Percentiles rank a stretch among this genome's conserved stretches.
Evolutionary conservation across 2,113 vertebrate species (phyloP).

Genomic region (Sisor rabdophorus): DNA sequence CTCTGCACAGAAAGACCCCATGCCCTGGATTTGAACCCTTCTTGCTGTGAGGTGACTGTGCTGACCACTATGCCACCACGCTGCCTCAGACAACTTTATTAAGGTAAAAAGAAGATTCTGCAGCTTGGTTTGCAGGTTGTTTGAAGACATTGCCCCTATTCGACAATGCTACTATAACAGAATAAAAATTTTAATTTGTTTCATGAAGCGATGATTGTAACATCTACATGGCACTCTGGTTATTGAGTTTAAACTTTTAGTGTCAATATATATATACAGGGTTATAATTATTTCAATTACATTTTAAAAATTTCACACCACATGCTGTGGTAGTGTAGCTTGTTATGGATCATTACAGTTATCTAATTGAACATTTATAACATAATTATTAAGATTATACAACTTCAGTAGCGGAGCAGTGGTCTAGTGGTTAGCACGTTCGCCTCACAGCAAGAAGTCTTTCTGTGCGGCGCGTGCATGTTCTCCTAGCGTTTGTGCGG

Average conservation of each 20-base stretch:
- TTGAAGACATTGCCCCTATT: not conserved
- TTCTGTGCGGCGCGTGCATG: too few species aligned
- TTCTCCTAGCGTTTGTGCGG: too few species aligned
- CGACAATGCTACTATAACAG: not conserved
- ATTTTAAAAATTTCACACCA: not conserved
- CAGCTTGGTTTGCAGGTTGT: not conserved
- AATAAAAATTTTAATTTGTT: not conserved
- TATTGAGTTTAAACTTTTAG: not conserved
- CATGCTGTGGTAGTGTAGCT: not conserved
- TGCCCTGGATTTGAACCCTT: too few species aligned
- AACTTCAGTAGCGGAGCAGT: too few species aligned
- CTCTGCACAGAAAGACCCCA: too few species aligned
- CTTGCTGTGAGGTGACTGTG: too few species aligned
- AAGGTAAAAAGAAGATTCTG: not conserved
- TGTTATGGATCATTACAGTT: not conserved
- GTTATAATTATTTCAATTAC: slow-evolving; percentile 1
- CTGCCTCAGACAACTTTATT: not conserved
- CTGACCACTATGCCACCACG: too few species aligned
- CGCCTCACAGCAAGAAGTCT: too few species aligned
- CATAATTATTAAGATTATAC: not conserved
- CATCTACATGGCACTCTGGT: not conserved
- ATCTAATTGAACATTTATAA: not conserved
- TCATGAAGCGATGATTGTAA: not conserved
- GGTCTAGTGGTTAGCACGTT: too few species aligned
- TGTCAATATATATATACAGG: not conserved